Evolutionary conservation across 2,113 vertebrate species (phyloP), one percentile per base, ranked within the genome.

Genomic region (Labrus mixtus): DNA sequence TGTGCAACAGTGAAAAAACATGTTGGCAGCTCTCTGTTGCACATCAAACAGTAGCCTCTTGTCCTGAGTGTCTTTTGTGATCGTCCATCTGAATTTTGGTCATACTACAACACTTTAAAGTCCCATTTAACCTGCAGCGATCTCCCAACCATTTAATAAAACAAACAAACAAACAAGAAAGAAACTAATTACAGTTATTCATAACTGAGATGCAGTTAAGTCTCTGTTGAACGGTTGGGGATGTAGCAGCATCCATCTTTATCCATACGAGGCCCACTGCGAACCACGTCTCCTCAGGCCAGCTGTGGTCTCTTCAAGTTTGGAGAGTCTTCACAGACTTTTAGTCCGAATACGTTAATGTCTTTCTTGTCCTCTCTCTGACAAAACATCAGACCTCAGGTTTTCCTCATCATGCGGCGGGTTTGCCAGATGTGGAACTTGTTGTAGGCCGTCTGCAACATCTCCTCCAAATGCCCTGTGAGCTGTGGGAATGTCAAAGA

Each of bases 401-500:
- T 98, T 93, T 98, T 99, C 80, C 97, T 98, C 93, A 96, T 92
- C 96, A 98, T 96, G 71, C 97, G 95, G 11, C 97, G 95, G 8
- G 96, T 98, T 91, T 99, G 98, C 98, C 98, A 99, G 0, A 94
- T 91, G 50, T 99, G 97, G 83, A 98, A 97, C 93, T 99, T 99
- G 91, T 93, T 97, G 91, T 98, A 99, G 61, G 98, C 97, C 0
- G 95, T 95, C 93, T 98, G 97, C 46, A 99, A 81, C 98, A 99
- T 99, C 88, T 99, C 97, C 92, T 99, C 97, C 94, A 99, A 95
- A 91, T 99, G 98, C 78, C 95, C 95, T 37, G 97, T 90, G 85
- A 99, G 90, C 98, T 99, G 95, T 62, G 89, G 50, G n/a, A 58
- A 62, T 1, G 0, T 72, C 5, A 55, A 13, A 73, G 20, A 67